Evolutionary conservation across 2,888 invertebrate genomes (phyloP).

Genomic region (Diploptera punctata): DNA sequence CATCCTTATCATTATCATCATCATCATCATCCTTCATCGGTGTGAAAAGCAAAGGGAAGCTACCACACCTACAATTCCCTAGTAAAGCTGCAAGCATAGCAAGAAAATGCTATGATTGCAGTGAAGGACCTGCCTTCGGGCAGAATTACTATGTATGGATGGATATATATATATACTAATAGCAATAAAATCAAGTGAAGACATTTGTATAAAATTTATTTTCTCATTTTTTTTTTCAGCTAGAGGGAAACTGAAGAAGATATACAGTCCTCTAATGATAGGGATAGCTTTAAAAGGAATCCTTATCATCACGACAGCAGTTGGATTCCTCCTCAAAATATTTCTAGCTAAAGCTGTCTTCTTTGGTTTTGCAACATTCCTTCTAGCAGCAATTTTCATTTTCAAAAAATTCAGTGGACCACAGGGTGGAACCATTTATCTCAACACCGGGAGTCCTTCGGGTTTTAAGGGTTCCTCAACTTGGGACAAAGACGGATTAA

Average conservation of each 20-base stretch:
- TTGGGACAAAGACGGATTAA: neutral
- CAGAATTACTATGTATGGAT: too few species aligned
- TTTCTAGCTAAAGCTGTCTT: conserved; percentile 78
- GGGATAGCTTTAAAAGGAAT: conserved; percentile 75
- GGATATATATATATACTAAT: too few species aligned
- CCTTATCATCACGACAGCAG: conserved; percentile 70
- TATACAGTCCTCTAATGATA: conserved; percentile 69
- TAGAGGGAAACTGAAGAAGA: conserved; percentile 78
- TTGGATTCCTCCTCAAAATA: conserved; percentile 71
- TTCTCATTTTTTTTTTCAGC: conserved; percentile 60
- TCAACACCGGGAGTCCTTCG: neutral
- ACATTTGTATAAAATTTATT: too few species aligned
- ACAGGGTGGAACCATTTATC: neutral
- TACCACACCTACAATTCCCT: too few species aligned
- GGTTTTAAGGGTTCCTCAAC: neutral
- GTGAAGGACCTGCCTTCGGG: too few species aligned
- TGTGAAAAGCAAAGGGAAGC: too few species aligned
- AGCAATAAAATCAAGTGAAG: too few species aligned
- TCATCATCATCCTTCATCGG: too few species aligned
- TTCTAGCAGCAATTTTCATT: conserved; percentile 73
- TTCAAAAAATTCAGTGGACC: conserved; percentile 62
- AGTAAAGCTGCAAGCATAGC: too few species aligned
- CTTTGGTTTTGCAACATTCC: conserved; percentile 77
- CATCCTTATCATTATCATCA: too few species aligned
- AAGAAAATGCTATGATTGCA: too few species aligned